A percentile compares a stretch with the other conserved stretches of the same genome.
Conservation (phyloP, 2,888 invertebrate genomes). For the Tachina fera region DNA sequence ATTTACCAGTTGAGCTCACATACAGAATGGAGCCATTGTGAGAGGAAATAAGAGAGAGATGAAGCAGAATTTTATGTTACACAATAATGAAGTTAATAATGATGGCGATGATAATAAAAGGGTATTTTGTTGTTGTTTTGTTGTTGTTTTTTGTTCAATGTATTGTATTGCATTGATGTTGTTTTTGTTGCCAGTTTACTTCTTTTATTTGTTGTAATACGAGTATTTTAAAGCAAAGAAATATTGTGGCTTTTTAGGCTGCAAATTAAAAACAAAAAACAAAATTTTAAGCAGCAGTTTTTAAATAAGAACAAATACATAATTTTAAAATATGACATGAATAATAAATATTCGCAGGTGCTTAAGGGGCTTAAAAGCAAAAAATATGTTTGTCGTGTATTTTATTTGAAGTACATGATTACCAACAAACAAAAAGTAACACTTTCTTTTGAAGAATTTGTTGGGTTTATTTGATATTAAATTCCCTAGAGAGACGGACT, state of each 20-base stretch:
- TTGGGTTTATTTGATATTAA: background rate
- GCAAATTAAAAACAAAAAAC: constrained; percentile 38
- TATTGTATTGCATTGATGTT: constrained; percentile 15
- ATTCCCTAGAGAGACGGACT: too few species aligned
- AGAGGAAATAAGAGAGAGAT: constrained; percentile 13
- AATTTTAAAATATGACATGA: background rate
- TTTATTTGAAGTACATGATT: background rate
- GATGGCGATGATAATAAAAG: constrained; percentile 11
- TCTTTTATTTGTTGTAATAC: background rate
- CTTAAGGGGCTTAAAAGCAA: background rate
- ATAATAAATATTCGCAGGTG: background rate
- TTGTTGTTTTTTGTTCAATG: constrained; percentile 24
- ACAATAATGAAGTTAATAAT: constrained; percentile 4
- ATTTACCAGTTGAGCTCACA: background rate
- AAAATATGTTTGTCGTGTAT: background rate
- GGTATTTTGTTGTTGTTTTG: constrained; percentile 9
- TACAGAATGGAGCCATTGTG: constrained; percentile 13
- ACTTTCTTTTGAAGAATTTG: background rate
- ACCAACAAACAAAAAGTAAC: background rate
- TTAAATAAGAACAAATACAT: background rate
- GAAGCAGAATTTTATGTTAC: constrained; percentile 4
- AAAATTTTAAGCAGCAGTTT: background rate
- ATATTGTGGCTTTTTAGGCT: constrained; percentile 29
- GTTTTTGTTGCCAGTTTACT: background rate
- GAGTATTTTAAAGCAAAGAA: background rate